Evolutionary conservation across 2,888 invertebrate species (phyloP), one percentile per base, ranked within the genome.

Genomic region (Mesochorus sp.): DNA sequence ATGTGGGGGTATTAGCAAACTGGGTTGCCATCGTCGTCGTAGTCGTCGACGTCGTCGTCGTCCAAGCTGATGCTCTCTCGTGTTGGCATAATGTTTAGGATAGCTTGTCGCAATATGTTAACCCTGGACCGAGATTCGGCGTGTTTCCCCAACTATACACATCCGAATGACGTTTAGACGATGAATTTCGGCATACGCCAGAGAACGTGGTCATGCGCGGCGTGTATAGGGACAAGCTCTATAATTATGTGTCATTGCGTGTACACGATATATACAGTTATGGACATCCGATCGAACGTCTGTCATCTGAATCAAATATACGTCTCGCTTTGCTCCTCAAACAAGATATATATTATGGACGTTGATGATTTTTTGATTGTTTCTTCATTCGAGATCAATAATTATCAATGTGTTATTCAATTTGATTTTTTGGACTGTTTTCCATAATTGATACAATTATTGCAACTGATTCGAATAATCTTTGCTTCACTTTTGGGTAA

Each of bases 81-180:
- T 53, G 61, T 80, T 82, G 81, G 87, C 84, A 86, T 86, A 87
- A 88, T 89, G 87, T 89, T 89, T 88, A 87, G 88, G 86, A 86
- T 87, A 86, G 87, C 86, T 88, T 86, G 89, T 89, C 87, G 89
- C 89, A 89, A 89, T 89, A 88, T 88, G 89, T 89, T 89, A 89
- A 82, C 81, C 71, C 39, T 53, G 66, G 31, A 74, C 37, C 39
- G 57, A 72, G 75, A 55, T 42, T 12, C 47, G n/a, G n/a, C 53
- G 19, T 21, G 19, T 67, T 67, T 34, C 12, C 3, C 37, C 3
- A n/a, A 37, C 37, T 10, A 55, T 34, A 4, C 55, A 3, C 14
- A 49, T 24, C 57, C 21, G 37, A 67, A 67, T 55, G 53, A 67
- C 53, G 42, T 67, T 67, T 44, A 53, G 55, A 55, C 67, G 53